A percentile compares a stretch with the other conserved stretches of the same genome.
Evolutionary conservation across 1,140 invertebrate genomes (phyloP).

Genomic region (Drosophila dunni): DNA sequence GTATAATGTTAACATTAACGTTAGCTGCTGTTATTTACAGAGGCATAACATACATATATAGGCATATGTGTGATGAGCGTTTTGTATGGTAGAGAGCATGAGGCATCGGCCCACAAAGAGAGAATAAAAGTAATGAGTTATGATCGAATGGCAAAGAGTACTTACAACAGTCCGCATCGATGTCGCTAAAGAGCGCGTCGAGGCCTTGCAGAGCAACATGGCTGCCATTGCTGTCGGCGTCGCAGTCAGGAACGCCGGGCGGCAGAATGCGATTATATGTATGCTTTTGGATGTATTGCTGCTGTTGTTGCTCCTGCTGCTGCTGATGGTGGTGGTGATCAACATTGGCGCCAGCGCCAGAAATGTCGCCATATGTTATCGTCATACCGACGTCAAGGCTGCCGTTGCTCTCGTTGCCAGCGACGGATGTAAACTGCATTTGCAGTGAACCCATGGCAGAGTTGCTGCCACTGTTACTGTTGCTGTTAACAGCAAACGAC

Average conservation of each 20-base stretch:
- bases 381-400: constrained; percentile 32
- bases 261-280: constrained; percentile 40
- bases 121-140: not conserved
- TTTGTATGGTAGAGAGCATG: constrained; percentile 7
- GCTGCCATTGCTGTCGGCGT: constrained; percentile 67
- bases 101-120: constrained; percentile 1
- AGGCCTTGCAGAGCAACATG: constrained; percentile 64
- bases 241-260: constrained; percentile 47
- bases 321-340: constrained; percentile 57
- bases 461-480: constrained; percentile 30
- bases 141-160: constrained; percentile 9
- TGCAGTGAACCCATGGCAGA: constrained; percentile 77
- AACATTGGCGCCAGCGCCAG: constrained; percentile 69
- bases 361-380: constrained; percentile 57
- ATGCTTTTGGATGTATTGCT: constrained; percentile 54
- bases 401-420: constrained; percentile 58
- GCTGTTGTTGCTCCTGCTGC: constrained; percentile 59
- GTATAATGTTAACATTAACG: not conserved
- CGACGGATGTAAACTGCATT: constrained; percentile 85
- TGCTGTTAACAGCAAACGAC: constrained; percentile 32
- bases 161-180: constrained; percentile 74
- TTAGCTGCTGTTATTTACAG: constrained; percentile 49
- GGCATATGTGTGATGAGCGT: constrained; percentile 14
- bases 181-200: constrained; percentile 64
- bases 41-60: constrained; percentile 1